Percentiles rank a stretch among this genome's conserved stretches.
Conservation (phyloP, 2,888 invertebrate genomes). For the Acrobasis suavella region DNA sequence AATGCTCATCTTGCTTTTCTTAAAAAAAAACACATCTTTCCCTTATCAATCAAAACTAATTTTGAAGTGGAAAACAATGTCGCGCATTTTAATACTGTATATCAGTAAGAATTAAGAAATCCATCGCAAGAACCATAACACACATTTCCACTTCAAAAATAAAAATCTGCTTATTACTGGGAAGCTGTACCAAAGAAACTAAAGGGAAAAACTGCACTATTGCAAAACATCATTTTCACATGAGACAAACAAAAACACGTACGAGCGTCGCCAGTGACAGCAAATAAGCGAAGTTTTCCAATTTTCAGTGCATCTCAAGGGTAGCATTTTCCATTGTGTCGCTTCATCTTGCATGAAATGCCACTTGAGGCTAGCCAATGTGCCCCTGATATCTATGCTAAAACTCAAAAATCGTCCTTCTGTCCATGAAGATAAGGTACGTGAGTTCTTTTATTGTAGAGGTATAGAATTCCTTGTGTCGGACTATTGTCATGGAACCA, state of each 20-base stretch:
- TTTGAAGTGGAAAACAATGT: too few species aligned
- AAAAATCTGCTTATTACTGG: too few species aligned
- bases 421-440: conserved; percentile 1
- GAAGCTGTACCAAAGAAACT: too few species aligned
- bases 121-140: too few species aligned
- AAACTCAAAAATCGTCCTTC: conserved; percentile 18
- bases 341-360: conserved; percentile 43
- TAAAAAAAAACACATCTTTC: too few species aligned
- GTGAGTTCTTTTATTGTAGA: neutral
- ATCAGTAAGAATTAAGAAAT: too few species aligned
- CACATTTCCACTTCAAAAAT: too few species aligned
- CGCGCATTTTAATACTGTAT: too few species aligned
- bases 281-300: conserved; percentile 41
- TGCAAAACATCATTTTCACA: conserved; percentile 11
- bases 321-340: conserved; percentile 47
- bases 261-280: conserved; percentile 11
- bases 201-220: neutral
- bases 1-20: too few species aligned
- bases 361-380: conserved; percentile 34
- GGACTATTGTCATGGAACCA: neutral
- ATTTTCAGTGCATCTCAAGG: conserved; percentile 52
- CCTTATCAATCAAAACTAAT: too few species aligned
- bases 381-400: conserved; percentile 18
- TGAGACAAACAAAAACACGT: conserved; percentile 14
- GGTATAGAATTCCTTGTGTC: conserved; percentile 1